Evolutionary conservation across 2,888 invertebrate species (phyloP).

Genomic region (Leptinotarsa juncta): DNA sequence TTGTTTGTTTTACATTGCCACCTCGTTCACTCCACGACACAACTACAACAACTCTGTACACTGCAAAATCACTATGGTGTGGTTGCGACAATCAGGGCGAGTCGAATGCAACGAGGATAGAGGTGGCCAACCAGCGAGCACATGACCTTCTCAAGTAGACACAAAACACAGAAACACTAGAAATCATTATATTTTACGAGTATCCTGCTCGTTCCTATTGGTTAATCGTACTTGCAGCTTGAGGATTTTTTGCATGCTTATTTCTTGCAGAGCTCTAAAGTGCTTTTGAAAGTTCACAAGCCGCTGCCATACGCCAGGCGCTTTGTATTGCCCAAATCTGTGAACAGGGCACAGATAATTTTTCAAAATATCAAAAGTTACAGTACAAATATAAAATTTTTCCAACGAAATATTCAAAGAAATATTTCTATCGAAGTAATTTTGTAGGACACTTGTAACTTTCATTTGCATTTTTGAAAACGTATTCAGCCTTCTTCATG

Average conservation of each 20-base stretch:
- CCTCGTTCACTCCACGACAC: conserved; percentile 59
- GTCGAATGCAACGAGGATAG: conserved; percentile 96
- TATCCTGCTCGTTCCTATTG: conserved; percentile 50
- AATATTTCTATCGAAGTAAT: background rate
- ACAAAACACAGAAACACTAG: conserved; percentile 60
- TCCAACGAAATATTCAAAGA: background rate
- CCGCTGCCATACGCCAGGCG: conserved; percentile 8
- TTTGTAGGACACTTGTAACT: background rate
- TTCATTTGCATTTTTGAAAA: background rate
- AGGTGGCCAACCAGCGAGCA: conserved; percentile 95
- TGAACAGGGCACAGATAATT: background rate
- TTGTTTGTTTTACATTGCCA: conserved; percentile 64
- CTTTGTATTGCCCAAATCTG: background rate
- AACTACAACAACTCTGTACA: conserved; percentile 48
- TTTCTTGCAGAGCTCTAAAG: conserved; percentile 1
- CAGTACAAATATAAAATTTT: background rate
- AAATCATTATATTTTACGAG: conserved; percentile 45
- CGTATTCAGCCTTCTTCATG: background rate
- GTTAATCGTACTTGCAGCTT: conserved; percentile 22
- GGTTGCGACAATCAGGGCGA: conserved; percentile 72
- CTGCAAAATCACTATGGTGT: conserved; percentile 45
- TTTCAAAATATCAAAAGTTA: background rate
- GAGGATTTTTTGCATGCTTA: conserved; percentile 6
- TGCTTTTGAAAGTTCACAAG: conserved; percentile 11
- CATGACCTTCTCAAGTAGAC: conserved; percentile 94